Evolutionary conservation across 1,140 invertebrate genomes (phyloP).

Genomic region (Brachionus manjavacas): DNA sequence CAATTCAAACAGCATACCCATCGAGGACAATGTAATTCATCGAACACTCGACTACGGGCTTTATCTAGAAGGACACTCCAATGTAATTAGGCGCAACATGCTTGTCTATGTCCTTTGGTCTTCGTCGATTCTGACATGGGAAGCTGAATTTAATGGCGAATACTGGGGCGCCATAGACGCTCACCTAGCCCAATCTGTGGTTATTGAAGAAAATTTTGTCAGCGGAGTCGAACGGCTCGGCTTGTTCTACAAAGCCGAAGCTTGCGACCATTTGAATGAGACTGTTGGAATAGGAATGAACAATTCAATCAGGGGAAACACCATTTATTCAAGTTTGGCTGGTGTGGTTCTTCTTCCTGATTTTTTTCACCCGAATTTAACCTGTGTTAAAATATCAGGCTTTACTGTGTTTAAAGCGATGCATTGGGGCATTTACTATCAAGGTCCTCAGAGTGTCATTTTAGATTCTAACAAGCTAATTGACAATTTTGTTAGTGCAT

Average conservation of each 20-base stretch:
- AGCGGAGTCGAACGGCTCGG: conserved; percentile 48
- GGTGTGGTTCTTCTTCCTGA: not conserved
- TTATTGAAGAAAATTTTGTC: conserved; percentile 47
- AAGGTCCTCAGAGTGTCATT: not conserved
- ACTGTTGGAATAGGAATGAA: not conserved
- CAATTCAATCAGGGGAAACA: conserved; percentile 45
- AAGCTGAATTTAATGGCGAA: conserved; percentile 46
- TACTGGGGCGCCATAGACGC: conserved; percentile 48
- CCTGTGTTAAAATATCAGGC: not conserved
- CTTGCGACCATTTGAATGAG: not conserved
- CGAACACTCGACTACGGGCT: conserved; percentile 32
- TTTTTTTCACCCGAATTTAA: conserved; percentile 43
- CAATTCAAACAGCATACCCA: conserved; percentile 9
- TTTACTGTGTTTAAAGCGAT: conserved; percentile 19
- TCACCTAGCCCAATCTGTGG: conserved; percentile 44
- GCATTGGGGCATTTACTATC: conserved; percentile 37
- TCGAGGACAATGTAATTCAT: conserved; percentile 38
- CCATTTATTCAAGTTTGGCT: conserved; percentile 41
- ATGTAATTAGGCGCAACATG: conserved; percentile 47
- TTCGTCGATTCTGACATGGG: conserved; percentile 40
- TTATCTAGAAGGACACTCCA: not conserved
- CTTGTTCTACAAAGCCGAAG: conserved; percentile 46
- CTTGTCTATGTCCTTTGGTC: conserved; percentile 46
- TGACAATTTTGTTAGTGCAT: conserved; percentile 1
- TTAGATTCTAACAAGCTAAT: not conserved